Percentiles rank a stretch among this genome's conserved stretches.
Conservation (phyloP, 2,113 vertebrate genomes). For the Drymodes brunneopygia region DNA sequence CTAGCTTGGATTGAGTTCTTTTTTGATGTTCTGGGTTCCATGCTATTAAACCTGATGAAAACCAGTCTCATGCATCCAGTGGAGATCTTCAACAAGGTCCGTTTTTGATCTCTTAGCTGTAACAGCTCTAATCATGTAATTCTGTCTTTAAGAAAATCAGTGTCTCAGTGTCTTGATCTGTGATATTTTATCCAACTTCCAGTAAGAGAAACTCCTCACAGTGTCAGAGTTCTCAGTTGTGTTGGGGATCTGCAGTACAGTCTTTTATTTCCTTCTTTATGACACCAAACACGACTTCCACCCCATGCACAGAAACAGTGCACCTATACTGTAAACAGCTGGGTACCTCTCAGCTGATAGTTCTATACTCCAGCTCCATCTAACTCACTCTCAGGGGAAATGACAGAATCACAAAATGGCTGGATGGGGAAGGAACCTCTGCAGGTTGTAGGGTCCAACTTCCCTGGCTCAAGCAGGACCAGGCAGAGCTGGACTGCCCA, state of each 20-base stretch:
- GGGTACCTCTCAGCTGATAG: not conserved
- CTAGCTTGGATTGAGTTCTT: not conserved
- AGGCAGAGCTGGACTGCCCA: not conserved
- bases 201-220: not conserved
- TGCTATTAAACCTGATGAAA: not conserved
- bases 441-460: accelerated
- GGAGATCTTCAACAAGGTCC: not conserved
- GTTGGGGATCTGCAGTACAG: not conserved
- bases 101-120: not conserved
- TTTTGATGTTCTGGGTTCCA: not conserved
- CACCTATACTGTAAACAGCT: not conserved
- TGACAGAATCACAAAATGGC: not conserved
- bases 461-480: not conserved
- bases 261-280: not conserved
- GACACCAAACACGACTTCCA: not conserved
- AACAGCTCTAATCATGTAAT: not conserved
- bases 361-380: not conserved
- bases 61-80: not conserved
- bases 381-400: not conserved
- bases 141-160: not conserved
- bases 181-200: not conserved
- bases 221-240: not conserved
- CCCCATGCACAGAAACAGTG: not conserved
- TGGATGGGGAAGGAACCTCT: not conserved
- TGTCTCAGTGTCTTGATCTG: not conserved